A percentile compares a stretch with the other conserved stretches of the same genome.
phyloP scores from a whole-genome alignment of 2,888 invertebrate species.

The Morpho deidamia region DNA sequence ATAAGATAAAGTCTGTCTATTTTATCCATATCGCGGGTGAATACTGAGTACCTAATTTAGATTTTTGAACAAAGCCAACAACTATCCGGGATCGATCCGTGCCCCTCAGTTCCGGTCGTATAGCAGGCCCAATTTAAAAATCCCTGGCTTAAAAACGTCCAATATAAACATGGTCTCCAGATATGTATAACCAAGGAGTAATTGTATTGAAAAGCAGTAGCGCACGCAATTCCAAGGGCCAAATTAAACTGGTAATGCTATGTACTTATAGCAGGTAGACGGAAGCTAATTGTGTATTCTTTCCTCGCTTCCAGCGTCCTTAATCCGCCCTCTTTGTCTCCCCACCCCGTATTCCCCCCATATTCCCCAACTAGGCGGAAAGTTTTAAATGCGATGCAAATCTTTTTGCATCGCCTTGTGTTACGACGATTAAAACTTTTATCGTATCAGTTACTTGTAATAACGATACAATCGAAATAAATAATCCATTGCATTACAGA shows the following conservation, averaged over 20 bases:
- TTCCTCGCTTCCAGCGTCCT: constrained; percentile 73
- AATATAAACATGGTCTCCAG: constrained; percentile 39
- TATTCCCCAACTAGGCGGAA: constrained; percentile 68
- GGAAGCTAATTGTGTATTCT: constrained; percentile 77
- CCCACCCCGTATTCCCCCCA: constrained; percentile 41
- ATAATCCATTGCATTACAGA: not conserved
- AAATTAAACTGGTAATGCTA: constrained; percentile 54
- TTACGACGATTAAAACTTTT: constrained; percentile 27
- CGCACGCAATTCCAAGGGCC: constrained; percentile 27
- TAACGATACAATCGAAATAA: constrained; percentile 6
- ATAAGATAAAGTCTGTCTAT: not conserved
- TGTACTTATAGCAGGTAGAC: constrained; percentile 67
- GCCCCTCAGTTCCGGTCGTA: constrained; percentile 65
- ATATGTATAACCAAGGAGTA: constrained; percentile 32
- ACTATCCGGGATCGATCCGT: constrained; percentile 64
- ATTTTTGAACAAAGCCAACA: constrained; percentile 68
- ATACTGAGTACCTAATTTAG: constrained; percentile 72
- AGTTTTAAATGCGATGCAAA: constrained; percentile 55
- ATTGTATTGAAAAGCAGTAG: constrained; percentile 22
- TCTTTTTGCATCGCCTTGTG: constrained; percentile 23
- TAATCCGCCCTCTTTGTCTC: constrained; percentile 62
- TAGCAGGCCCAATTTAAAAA: constrained; percentile 63
- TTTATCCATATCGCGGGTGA: constrained; percentile 38
- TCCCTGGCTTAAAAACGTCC: constrained; percentile 58
- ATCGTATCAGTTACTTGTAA: constrained; percentile 15